Evolutionary conservation across 2,113 vertebrate species (phyloP).

Genomic region (Myiagra hebetior): DNA sequence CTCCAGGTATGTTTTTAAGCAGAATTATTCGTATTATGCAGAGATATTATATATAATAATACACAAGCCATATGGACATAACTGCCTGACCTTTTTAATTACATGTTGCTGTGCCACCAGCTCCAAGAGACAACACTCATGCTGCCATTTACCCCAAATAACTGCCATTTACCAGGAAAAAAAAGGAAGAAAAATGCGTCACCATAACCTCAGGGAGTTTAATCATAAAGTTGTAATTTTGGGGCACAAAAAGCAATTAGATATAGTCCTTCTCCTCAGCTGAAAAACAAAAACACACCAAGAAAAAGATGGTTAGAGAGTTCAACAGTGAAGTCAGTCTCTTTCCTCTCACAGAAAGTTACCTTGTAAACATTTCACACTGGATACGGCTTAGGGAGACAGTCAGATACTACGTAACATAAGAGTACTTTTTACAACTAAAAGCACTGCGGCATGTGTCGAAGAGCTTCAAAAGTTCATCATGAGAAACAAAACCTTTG

Average conservation of each 20-base stretch:
- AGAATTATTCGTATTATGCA: background rate
- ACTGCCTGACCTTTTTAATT: background rate
- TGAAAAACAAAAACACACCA: background rate
- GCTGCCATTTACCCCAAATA: background rate
- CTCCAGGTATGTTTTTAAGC: background rate
- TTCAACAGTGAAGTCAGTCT: background rate
- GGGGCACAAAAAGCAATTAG: background rate
- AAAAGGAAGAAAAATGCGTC: background rate
- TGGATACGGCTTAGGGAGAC: background rate
- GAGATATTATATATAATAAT: background rate
- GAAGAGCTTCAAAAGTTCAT: background rate
- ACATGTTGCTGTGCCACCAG: background rate
- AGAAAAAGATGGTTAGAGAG: background rate
- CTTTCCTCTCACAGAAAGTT: background rate
- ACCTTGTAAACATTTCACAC: background rate
- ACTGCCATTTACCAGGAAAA: background rate
- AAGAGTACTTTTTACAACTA: background rate
- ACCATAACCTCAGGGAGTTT: background rate
- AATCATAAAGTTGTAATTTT: background rate
- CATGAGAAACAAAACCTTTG: background rate
- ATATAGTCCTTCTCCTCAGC: background rate
- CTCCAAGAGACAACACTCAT: background rate
- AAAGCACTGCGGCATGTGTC: background rate
- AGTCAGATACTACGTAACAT: fast-evolving
- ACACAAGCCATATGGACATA: background rate